A percentile compares a stretch with the other conserved stretches of the same genome.
phyloP scores from a whole-genome alignment of 2,797 vertebrate species.

The Erpetoichthys calabaricus region DNA sequence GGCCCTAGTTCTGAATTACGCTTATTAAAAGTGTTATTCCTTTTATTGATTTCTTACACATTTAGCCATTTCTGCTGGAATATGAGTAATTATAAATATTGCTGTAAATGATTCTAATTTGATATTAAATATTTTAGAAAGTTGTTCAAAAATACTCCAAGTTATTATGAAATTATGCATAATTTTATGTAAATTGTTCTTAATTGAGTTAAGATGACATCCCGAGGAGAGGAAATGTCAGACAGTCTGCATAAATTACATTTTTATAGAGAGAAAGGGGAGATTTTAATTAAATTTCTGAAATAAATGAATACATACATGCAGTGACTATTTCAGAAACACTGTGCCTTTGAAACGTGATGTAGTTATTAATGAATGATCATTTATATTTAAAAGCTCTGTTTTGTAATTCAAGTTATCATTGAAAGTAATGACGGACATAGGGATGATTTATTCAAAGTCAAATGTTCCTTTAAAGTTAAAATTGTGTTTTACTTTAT shows the following conservation, averaged over 20 bases:
- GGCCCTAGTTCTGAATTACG: too few species aligned
- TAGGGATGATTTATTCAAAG: too few species aligned
- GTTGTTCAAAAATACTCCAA: too few species aligned
- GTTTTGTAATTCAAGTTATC: constrained; percentile 7
- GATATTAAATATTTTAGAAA: too few species aligned
- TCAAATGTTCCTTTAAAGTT: too few species aligned
- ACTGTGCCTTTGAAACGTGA: constrained; percentile 24
- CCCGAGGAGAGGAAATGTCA: constrained; percentile 1
- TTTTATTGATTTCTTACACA: too few species aligned
- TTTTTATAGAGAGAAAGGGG: constrained; percentile 7
- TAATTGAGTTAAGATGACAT: constrained; percentile 5
- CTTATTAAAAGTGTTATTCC: too few species aligned
- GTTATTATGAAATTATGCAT: constrained; percentile 3
- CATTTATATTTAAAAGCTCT: background rate
- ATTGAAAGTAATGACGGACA: constrained; percentile 1
- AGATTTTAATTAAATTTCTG: constrained; percentile 21
- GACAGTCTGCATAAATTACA: constrained; percentile 8
- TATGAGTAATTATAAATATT: too few species aligned
- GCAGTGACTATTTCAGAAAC: constrained; percentile 8
- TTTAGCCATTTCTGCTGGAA: too few species aligned
- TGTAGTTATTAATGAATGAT: constrained; percentile 16
- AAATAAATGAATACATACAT: constrained; percentile 12
- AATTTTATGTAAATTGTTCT: constrained; percentile 6
- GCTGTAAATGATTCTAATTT: too few species aligned
- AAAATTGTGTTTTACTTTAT: too few species aligned